Conservation (phyloP, 2,113 vertebrate species). For the Ascaphus truei region DNA sequence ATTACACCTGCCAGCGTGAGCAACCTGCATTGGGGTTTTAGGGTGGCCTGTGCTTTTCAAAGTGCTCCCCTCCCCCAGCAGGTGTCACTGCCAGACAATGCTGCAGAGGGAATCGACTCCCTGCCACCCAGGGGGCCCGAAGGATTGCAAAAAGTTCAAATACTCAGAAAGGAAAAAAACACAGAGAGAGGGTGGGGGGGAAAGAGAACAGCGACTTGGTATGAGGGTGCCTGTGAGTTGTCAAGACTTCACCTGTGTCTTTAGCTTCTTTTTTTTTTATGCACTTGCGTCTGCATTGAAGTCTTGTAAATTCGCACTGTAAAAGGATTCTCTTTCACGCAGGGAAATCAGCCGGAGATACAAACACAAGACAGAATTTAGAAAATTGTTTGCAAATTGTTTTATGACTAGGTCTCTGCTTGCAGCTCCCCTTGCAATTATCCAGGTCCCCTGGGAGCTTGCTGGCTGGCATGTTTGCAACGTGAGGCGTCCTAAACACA, state of each 20-base stretch:
- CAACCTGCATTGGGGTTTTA: no score
- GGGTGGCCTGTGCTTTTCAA: background rate
- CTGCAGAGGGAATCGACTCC: background rate
- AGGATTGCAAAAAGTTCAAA: background rate
- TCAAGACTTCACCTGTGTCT: constrained; percentile 9
- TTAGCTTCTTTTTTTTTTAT: background rate
- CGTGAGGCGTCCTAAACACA: background rate
- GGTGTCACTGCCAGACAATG: constrained; percentile 10
- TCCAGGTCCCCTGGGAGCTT: constrained; percentile 11
- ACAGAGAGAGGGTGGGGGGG: background rate
- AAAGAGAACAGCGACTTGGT: background rate
- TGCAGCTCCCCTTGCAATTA: constrained; percentile 5
- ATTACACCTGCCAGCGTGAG: no score
- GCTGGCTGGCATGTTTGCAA: constrained; percentile 3
- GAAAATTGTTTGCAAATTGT: constrained; percentile 11
- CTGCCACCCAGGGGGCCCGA: background rate
- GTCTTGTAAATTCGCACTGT: background rate
- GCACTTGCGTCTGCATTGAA: background rate
- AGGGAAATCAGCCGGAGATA: constrained; percentile 12
- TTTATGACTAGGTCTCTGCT: constrained; percentile 3
- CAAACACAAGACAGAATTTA: constrained; percentile 17
- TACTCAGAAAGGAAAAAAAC: constrained; percentile 15
- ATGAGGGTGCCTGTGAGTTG: background rate
- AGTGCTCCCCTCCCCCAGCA: constrained; percentile 1
- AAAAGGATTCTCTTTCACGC: background rate